Base-by-base conservation (phyloP, 2,113 vertebrate species). In the Oreochromis tanganicae region DNA sequence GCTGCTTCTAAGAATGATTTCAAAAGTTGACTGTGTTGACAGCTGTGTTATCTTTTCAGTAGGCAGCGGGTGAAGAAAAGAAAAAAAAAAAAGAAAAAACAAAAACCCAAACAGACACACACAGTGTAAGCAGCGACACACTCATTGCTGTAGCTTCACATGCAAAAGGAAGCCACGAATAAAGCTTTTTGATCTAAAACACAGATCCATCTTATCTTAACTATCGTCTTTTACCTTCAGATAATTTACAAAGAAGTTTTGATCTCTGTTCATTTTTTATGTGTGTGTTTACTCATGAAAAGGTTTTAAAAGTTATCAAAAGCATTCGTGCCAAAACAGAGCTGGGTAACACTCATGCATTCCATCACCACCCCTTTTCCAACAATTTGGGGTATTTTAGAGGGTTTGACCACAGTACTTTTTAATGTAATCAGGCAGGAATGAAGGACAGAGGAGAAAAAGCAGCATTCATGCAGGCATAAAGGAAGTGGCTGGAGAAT, bases 401-500 rank as follows among this genome's bases (percentile, higher is more conserved):
- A 87, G 57, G 63, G 57, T 85, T 87, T 89, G 63, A 96, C 94
- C 91, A 14, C 94, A 91, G 91, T 73, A 29, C 78, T 87, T 89
- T 88, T 87, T 88, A 90, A 94, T 86, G 90, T 78, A 95, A 94
- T 95, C 93, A 95, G 82, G 66, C 82, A 94, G 90, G 92, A 93
- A 92, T 88, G 89, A 92, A 68, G 78, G 86, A 83, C 48, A 61
- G 61, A 61, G 88, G 57, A 87, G 78, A 84, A 83, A 92, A 89
- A 71, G 78, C 82, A 92, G 91, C 81, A 89, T 78, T 66, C 61
- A 71, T 81, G 55, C 83, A 90, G 89, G 75, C 87, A 90, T 73
- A 85, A 86, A 91, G 95, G 92, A 95, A 95, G 93, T 91, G 91
- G 91, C 90, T 87, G 56, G 27, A 93, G 90, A 94, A 93, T 94